Conservation (phyloP, 2,113 vertebrate genomes). For the Tor tambroides region DNA sequence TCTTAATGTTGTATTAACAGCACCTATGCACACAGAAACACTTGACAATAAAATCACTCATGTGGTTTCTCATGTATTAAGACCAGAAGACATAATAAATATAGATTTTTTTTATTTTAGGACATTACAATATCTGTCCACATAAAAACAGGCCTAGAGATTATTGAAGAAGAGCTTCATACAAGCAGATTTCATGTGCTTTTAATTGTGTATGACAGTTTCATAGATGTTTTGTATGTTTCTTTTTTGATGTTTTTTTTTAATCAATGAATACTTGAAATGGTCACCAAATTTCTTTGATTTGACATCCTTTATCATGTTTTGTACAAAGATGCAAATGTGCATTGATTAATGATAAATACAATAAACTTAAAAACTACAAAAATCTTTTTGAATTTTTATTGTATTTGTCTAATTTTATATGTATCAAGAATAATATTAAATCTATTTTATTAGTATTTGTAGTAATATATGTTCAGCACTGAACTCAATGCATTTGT, state of each 20-base stretch:
- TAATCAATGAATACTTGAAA: not conserved
- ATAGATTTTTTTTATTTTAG: not conserved
- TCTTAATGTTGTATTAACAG: not conserved
- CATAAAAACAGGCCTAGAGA: not conserved
- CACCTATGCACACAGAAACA: not conserved
- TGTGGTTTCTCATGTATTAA: not conserved
- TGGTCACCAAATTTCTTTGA: not conserved
- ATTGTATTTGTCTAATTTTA: not conserved
- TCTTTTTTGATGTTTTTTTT: not conserved
- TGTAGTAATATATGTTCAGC: not conserved
- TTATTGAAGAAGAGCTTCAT: not conserved
- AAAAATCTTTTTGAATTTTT: not conserved
- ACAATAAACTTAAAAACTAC: not conserved
- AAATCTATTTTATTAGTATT: not conserved
- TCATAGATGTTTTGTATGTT: not conserved
- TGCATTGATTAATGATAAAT: constrained; percentile 7
- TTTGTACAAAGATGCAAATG: constrained; percentile 19
- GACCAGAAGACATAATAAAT: not conserved
- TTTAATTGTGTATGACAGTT: not conserved
- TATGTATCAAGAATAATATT: not conserved
- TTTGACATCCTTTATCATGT: constrained; percentile 24
- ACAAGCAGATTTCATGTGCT: not conserved
- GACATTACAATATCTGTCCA: not conserved
- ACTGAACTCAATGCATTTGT: not conserved
- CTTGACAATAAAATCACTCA: not conserved